Evolutionary conservation across 2,888 invertebrate species (phyloP).

Genomic region (Ennomos quercinarius): DNA sequence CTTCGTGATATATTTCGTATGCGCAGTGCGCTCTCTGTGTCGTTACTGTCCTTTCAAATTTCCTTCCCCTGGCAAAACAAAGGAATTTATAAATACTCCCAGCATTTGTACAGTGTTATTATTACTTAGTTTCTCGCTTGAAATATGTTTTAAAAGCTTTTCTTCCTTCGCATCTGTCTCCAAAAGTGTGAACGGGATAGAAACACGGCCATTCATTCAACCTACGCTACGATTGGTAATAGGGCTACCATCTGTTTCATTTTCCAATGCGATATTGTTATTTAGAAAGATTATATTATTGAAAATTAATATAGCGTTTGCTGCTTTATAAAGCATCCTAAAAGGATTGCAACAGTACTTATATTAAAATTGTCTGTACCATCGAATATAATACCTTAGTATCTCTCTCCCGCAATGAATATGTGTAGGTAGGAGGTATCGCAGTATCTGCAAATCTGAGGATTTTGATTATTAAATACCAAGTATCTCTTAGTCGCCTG

Average conservation of each 20-base stretch:
- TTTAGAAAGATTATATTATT: too few relatives aligned
- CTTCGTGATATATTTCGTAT: conserved; percentile 4
- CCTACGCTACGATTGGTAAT: neutral
- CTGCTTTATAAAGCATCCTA: too few relatives aligned
- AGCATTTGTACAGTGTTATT: conserved; percentile 45
- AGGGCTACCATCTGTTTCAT: conserved; percentile 1
- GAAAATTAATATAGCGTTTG: too few relatives aligned
- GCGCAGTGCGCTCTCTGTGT: neutral
- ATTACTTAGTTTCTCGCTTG: conserved; percentile 41
- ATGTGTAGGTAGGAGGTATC: too few relatives aligned
- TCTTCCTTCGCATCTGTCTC: conserved; percentile 17
- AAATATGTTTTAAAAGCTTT: conserved; percentile 45
- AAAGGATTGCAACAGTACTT: too few relatives aligned
- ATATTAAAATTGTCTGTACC: too few relatives aligned
- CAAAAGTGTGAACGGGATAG: conserved; percentile 19
- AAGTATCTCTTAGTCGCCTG: too few relatives aligned
- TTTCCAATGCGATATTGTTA: neutral
- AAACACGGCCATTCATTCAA: conserved; percentile 1
- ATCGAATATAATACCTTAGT: too few relatives aligned
- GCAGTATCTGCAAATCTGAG: too few relatives aligned
- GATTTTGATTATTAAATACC: too few relatives aligned
- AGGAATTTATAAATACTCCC: conserved; percentile 41
- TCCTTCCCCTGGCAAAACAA: conserved; percentile 38
- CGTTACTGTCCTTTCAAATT: conserved; percentile 3
- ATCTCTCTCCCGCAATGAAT: too few relatives aligned